A percentile compares a stretch with the other conserved stretches of the same genome.
phyloP scores from a whole-genome alignment of 2,888 invertebrate species.

The Acanthopleura granulata region DNA sequence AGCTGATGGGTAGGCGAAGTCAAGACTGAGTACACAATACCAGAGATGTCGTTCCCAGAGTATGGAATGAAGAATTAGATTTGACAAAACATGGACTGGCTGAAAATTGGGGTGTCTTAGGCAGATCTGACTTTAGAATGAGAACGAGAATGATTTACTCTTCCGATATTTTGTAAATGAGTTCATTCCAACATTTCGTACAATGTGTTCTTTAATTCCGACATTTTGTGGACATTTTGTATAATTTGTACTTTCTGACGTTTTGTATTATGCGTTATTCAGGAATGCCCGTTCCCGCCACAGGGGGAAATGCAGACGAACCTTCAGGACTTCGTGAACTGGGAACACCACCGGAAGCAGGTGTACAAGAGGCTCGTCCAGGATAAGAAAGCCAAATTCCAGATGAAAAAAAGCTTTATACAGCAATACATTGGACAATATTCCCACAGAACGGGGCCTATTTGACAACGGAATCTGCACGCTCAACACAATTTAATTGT shows the following conservation, averaged over 20 bases:
- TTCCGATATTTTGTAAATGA: too few relatives aligned
- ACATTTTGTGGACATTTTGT: neutral
- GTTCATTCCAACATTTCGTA: too few relatives aligned
- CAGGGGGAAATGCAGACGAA: slow-evolving; percentile 47
- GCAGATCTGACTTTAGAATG: too few relatives aligned
- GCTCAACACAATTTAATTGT: too few relatives aligned
- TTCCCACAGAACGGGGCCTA: slow-evolving; percentile 49
- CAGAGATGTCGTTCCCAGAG: too few relatives aligned
- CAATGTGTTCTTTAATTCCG: neutral
- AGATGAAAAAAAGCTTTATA: slow-evolving; percentile 39
- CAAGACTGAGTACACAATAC: too few relatives aligned
- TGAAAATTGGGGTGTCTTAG: too few relatives aligned
- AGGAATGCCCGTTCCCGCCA: slow-evolving; percentile 55
- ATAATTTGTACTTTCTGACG: neutral
- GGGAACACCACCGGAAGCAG: slow-evolving; percentile 46
- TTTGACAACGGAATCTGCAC: too few relatives aligned
- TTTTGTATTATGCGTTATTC: slow-evolving; percentile 23
- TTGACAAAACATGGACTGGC: too few relatives aligned
- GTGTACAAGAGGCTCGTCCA: slow-evolving; percentile 47
- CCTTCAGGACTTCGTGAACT: slow-evolving; percentile 55
- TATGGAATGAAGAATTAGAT: too few relatives aligned
- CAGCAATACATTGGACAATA: slow-evolving; percentile 49
- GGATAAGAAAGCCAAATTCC: slow-evolving; percentile 28
- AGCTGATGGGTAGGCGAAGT: too few relatives aligned
- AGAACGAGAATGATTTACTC: too few relatives aligned